These are phyloP conservation scores for Arrhopalites spinosus DNA, from an alignment of 2,888 invertebrate species.

Conservation along the genomic window DNA sequence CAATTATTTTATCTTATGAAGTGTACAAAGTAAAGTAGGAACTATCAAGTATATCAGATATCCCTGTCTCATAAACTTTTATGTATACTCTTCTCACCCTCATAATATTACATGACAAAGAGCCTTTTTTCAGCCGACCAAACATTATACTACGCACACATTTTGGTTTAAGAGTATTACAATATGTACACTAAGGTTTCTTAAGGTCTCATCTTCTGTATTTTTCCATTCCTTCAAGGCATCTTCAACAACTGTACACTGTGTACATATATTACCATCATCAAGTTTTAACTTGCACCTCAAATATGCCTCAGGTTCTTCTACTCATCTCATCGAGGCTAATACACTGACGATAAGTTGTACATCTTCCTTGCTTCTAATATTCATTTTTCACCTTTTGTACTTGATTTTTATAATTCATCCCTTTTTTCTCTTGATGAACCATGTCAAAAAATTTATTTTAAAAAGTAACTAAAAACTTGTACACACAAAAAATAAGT, in stretches of 20 bases:
- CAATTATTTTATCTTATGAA: too few species aligned
- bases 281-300: too few species aligned
- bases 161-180: neutral
- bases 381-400: neutral
- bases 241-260: neutral
- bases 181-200: neutral
- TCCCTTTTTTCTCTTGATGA: too few species aligned
- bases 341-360: neutral
- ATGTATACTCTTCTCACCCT: neutral
- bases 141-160: neutral
- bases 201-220: slow-evolving; percentile 4
- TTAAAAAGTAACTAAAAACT: too few species aligned
- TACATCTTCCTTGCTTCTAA: neutral
- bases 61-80: neutral
- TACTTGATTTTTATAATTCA: too few species aligned
- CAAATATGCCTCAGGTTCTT: neutral
- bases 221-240: slow-evolving; percentile 25
- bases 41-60: neutral
- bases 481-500: too few species aligned
- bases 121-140: neutral
- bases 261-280: neutral
- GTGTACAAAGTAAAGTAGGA: too few species aligned
- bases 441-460: too few species aligned
- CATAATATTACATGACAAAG: neutral
- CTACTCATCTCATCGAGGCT: neutral